These are phyloP conservation scores for Busseola fusca DNA, from an alignment of 2,888 invertebrate species.

Conservation along the genomic window DNA sequence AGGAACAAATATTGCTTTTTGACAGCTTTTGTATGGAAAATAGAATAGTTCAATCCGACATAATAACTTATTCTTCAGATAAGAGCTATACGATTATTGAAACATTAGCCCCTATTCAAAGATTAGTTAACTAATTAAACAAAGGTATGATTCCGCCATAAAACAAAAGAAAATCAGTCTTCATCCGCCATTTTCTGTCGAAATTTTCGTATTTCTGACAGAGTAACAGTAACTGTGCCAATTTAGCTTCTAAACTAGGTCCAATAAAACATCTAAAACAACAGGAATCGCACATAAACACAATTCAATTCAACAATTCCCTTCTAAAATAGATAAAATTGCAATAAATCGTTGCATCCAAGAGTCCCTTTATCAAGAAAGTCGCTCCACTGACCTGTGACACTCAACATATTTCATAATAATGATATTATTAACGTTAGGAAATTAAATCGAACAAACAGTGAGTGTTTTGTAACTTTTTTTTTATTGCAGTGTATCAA, in stretches of 20 bases:
- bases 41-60: too few species aligned
- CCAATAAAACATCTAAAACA: conserved; percentile 14
- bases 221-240: conserved; percentile 13
- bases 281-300: conserved; percentile 7
- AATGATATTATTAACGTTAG: conserved; percentile 40
- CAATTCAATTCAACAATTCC: conserved; percentile 42
- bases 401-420: conserved; percentile 65
- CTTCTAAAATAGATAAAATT: conserved; percentile 51
- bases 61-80: too few species aligned
- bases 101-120: too few species aligned
- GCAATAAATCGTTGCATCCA: conserved; percentile 61
- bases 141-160: not conserved
- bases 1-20: too few species aligned
- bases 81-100: too few species aligned
- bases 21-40: too few species aligned
- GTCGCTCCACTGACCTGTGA: conserved; percentile 65
- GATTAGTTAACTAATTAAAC: not conserved
- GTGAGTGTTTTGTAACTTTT: conserved; percentile 49
- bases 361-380: conserved; percentile 66
- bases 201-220: not conserved
- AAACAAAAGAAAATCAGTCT: not conserved
- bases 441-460: conserved; percentile 54
- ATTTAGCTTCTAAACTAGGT: conserved; percentile 11
- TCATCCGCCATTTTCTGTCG: not conserved
- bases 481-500: conserved; percentile 10